phyloP scores from a whole-genome alignment of 2,113 vertebrate species.

The Notechis scutatus region DNA sequence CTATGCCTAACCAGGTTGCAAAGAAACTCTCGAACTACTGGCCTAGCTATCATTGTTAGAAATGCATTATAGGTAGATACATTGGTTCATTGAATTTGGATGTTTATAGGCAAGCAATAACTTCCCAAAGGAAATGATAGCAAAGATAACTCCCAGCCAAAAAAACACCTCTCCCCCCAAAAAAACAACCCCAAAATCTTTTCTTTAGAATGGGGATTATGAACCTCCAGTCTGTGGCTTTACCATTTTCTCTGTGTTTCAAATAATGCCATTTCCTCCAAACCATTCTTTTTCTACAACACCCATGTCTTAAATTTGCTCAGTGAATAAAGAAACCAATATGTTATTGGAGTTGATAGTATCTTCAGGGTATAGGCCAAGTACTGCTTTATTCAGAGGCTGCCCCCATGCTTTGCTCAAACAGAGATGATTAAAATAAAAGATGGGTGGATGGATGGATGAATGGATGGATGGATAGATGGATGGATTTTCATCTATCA shows the following conservation, averaged over 20 bases:
- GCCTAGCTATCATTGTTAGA: not conserved
- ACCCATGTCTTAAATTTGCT: not conserved
- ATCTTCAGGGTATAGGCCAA: not conserved
- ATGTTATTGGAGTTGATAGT: not conserved
- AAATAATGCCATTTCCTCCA: not conserved
- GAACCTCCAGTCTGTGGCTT: not conserved
- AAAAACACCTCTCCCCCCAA: not conserved
- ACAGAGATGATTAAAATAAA: not conserved
- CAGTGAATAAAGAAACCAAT: not conserved
- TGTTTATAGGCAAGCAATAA: constrained; percentile 20
- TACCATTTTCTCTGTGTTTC: not conserved
- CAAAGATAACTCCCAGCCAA: not conserved
- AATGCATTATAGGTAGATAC: not conserved
- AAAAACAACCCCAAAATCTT: not conserved
- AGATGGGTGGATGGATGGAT: not conserved
- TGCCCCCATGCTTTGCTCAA: not conserved
- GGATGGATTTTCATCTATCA: not conserved
- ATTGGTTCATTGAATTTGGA: not conserved
- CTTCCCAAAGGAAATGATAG: not conserved
- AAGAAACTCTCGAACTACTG: not conserved
- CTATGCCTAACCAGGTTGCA: not conserved
- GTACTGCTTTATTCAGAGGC: not conserved
- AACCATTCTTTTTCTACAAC: not conserved
- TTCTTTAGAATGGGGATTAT: not conserved
- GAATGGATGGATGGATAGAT: not conserved